These are phyloP conservation scores for Philopotamus ludificatus DNA, from an alignment of 1,140 invertebrate species.

Conservation along the genomic window DNA sequence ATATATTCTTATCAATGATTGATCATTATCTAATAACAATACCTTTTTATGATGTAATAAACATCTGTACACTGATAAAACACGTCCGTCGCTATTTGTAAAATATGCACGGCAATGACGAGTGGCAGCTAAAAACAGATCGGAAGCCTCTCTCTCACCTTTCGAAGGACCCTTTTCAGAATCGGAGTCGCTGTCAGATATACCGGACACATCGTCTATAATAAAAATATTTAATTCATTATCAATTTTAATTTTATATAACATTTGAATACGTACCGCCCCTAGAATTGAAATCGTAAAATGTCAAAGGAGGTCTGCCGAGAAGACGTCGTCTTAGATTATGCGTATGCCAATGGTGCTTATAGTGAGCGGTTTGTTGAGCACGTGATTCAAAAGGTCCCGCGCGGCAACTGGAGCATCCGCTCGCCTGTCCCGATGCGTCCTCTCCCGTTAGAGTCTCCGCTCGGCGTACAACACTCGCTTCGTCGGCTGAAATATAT, in stretches of 20 bases:
- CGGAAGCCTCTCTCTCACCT: constrained; percentile 54
- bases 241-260: too few relatives aligned
- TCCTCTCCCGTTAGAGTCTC: constrained; percentile 48
- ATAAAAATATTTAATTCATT: constrained; percentile 1
- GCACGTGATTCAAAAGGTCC: constrained; percentile 51
- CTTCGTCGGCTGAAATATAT: constrained; percentile 46
- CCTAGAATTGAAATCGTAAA: constrained; percentile 49
- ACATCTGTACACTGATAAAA: constrained; percentile 73
- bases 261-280: constrained; percentile 44
- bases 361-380: constrained; percentile 53
- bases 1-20: too few relatives aligned
- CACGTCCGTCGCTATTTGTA: constrained; percentile 63
- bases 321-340: constrained; percentile 54
- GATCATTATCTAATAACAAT: constrained; percentile 20
- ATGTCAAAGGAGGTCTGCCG: constrained; percentile 47
- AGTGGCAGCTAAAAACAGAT: constrained; percentile 58
- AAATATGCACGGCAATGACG: constrained; percentile 72
- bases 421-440: constrained; percentile 43
- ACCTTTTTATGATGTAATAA: constrained; percentile 68
- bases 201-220: constrained; percentile 71
- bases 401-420: constrained; percentile 53
- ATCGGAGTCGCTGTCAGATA: constrained; percentile 72
- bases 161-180: constrained; percentile 51
- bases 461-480: constrained; percentile 50
- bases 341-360: constrained; percentile 54